Percentiles rank a stretch among this genome's conserved stretches.
Conservation (phyloP, 2,113 vertebrate species). For the Microtus pennsylvanicus region DNA sequence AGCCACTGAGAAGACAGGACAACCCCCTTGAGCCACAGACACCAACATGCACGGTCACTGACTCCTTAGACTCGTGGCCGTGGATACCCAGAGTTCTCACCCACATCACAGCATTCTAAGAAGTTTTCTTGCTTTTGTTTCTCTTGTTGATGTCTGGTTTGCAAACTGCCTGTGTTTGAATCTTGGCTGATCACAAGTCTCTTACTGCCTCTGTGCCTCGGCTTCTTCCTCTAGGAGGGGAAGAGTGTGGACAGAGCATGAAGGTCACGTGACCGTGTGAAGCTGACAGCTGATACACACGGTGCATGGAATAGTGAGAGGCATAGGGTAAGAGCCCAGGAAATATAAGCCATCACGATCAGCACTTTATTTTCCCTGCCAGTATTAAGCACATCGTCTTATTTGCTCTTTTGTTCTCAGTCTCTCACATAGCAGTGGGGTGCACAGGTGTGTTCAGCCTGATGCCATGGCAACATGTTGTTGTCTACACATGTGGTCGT, state of each 20-base stretch:
- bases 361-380: neutral
- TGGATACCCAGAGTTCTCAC: neutral
- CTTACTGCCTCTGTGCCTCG: neutral
- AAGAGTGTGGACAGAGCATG: neutral
- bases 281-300: neutral
- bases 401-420: neutral
- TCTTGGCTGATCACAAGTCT: neutral
- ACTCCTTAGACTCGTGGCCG: neutral
- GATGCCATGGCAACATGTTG: neutral
- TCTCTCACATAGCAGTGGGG: neutral
- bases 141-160: neutral
- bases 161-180: slow-evolving; percentile 1
- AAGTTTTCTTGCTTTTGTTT: neutral
- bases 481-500: too few relatives aligned
- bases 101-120: neutral
- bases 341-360: neutral
- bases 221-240: neutral
- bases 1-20: neutral
- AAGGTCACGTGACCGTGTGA: neutral
- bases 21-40: neutral
- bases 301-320: neutral
- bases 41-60: neutral
- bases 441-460: neutral
- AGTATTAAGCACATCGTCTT: neutral
- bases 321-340: neutral